These are phyloP conservation scores for Nerophis lumbriciformis DNA, from an alignment of 2,113 vertebrate genomes.

Conservation along the genomic window DNA sequence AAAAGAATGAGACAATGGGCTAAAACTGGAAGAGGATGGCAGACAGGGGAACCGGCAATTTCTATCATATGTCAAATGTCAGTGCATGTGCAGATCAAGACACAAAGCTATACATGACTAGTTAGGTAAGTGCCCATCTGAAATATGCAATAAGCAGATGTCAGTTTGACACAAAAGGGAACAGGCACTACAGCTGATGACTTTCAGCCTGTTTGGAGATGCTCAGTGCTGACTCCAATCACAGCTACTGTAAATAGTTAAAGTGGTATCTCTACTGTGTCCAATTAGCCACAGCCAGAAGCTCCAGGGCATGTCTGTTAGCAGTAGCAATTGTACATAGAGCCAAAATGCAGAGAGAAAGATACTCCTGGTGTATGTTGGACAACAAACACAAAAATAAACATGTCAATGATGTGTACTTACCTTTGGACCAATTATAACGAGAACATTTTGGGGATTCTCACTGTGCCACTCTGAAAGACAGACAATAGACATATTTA, in stretches of 20 bases:
- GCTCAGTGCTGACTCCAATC: slow-evolving; percentile 35
- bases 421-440: slow-evolving; percentile 84
- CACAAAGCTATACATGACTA: slow-evolving; percentile 16
- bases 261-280: slow-evolving; percentile 54
- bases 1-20: slow-evolving; percentile 10
- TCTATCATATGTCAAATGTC: slow-evolving; percentile 8
- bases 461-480: slow-evolving; percentile 80
- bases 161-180: slow-evolving; percentile 3
- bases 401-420: slow-evolving; percentile 22
- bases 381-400: not conserved
- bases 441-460: slow-evolving; percentile 74
- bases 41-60: slow-evolving; percentile 16
- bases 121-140: slow-evolving; percentile 15
- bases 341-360: slow-evolving; percentile 1
- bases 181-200: slow-evolving; percentile 19
- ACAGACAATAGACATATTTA: slow-evolving; percentile 13
- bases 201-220: slow-evolving; percentile 8
- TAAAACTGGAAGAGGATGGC: slow-evolving; percentile 9
- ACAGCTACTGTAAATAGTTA: slow-evolving; percentile 46
- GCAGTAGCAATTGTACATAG: slow-evolving; percentile 17
- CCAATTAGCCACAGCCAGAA: slow-evolving; percentile 53
- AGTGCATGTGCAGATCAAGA: slow-evolving; percentile 15
- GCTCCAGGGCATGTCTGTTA: slow-evolving; percentile 24
- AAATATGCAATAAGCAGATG: slow-evolving; percentile 14
- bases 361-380: not conserved